Conservation (phyloP, 2,888 invertebrate species). For the Acanthosepion pharaonis region DNA sequence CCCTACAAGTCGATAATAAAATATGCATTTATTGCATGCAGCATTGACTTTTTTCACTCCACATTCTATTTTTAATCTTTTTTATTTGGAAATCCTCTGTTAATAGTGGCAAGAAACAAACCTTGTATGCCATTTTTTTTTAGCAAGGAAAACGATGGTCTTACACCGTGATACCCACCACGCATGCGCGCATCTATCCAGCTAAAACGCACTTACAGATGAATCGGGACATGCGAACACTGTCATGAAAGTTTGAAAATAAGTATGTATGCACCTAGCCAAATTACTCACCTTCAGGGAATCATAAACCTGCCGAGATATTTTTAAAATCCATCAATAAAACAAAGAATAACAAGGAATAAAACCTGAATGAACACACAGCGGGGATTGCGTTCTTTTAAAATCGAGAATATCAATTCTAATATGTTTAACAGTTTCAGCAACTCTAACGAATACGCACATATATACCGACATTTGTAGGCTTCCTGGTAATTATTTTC, state of each 20-base stretch:
- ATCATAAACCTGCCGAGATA: too few relatives aligned
- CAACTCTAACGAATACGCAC: too few relatives aligned
- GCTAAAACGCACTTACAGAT: not conserved
- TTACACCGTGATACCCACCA: not conserved
- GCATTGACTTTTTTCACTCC: not conserved
- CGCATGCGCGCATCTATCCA: not conserved
- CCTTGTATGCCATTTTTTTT: not conserved
- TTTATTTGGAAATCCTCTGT: not conserved
- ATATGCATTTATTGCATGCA: not conserved
- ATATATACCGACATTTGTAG: too few relatives aligned
- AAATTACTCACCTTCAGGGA: not conserved
- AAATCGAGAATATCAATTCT: too few relatives aligned
- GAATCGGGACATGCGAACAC: not conserved
- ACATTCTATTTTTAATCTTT: not conserved
- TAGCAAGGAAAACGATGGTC: not conserved
- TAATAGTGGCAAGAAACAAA: not conserved
- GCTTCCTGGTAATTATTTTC: too few relatives aligned
- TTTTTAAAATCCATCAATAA: too few relatives aligned
- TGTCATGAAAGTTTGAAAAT: not conserved
- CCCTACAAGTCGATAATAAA: not conserved
- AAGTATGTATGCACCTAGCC: not conserved
- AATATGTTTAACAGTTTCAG: too few relatives aligned
- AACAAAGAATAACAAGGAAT: too few relatives aligned
- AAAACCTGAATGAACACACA: too few relatives aligned
- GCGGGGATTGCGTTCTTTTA: too few relatives aligned